phyloP scores from a whole-genome alignment of 2,113 vertebrate species.

The Lagopus leucura region DNA sequence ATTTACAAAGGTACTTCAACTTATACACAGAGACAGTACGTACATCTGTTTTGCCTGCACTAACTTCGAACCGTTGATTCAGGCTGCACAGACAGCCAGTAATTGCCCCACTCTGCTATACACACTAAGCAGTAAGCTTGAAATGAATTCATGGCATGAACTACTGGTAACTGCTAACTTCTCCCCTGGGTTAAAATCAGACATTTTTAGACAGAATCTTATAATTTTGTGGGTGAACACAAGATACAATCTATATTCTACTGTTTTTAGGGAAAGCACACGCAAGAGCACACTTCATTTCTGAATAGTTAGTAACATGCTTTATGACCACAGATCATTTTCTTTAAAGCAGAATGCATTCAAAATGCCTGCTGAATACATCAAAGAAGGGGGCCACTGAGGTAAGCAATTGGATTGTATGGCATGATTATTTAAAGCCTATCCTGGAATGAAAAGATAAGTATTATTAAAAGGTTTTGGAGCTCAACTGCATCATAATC shows the following conservation, averaged over 20 bases:
- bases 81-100: neutral
- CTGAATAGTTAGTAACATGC: neutral
- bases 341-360: neutral
- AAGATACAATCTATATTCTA: neutral
- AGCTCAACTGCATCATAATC: neutral
- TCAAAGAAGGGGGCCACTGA: neutral
- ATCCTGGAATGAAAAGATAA: neutral
- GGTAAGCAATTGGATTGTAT: neutral
- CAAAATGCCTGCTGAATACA: neutral
- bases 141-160: neutral
- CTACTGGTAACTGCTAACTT: neutral
- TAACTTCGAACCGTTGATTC: fast-evolving
- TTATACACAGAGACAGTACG: fast-evolving
- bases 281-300: neutral
- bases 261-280: neutral
- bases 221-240: neutral
- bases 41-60: neutral
- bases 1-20: neutral
- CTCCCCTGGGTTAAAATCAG: too few species aligned
- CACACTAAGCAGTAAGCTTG: neutral
- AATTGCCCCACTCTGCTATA: neutral
- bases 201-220: neutral
- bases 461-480: neutral
- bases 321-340: too few species aligned
- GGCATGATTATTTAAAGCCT: neutral